Evolutionary conservation across 2,888 invertebrate genomes (phyloP), one percentile per base, ranked within the genome.

Genomic region (Loripinus fragilis): DNA sequence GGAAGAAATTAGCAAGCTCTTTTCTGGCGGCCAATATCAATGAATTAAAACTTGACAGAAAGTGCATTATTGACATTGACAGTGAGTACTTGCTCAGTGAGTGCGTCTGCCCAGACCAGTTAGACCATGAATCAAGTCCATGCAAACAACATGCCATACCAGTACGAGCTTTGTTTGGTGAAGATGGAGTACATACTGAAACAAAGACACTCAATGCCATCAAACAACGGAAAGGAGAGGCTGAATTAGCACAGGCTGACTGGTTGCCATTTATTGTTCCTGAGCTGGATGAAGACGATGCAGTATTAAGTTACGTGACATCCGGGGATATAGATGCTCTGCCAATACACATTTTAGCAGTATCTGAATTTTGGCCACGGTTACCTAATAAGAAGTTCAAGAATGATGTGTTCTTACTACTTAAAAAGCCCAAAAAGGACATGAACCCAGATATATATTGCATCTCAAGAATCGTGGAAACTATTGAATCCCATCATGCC

Each of bases 261-360:
- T 79, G 79, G 79, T 69, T 75, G 15, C n/a, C 15, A 28, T 65
- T 35, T 0, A 64, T 71, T 23, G 25, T 15, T 7, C 20, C 25
- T 15, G 52, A 74, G 3, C 12, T 74, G n/a, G 15, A 35, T 7
- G 38, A 38, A n/a, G 35, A 28, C 35, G 74, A 78, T 28, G 23
- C 48, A 2, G 42, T 72, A 28, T 35, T 77, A 17, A 48, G 65
- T 23, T 33, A 74, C 17, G 76, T 77, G 20, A 80, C 80, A 38
- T 81, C 78, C 35, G 75, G 73, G 2, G 78, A 81, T 45, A 76
- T 81, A 28, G 78, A 81, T 42, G 76, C 74, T n/a, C 41, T 81
- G 20, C 45, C 71, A 2, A 67, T 76, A 20, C 81, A 78, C 20
- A 10, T 81, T 28, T 73, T 81, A 67, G 73, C 74, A 33, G 5